A percentile compares a stretch with the other conserved stretches of the same genome.
Conservation (phyloP, 53 echinoderm and acorn worm genomes). For the Holothuria scabra region DNA sequence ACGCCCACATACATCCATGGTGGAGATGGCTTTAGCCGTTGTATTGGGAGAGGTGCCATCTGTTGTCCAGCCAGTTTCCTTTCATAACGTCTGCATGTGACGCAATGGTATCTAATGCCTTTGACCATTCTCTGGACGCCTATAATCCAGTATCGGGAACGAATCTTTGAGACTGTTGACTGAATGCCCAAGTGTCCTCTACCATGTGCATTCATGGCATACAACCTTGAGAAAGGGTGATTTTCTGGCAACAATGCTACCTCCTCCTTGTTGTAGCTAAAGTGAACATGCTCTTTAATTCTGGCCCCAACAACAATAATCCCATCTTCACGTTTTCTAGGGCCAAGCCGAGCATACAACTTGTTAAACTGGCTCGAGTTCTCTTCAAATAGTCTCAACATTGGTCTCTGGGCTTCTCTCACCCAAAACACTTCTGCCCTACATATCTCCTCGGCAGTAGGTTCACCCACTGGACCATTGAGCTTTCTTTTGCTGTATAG, state of each 20-base stretch:
- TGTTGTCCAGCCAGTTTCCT: background rate
- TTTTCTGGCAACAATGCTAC: slow-evolving; percentile 50
- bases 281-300: slow-evolving; percentile 44
- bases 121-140: slow-evolving; percentile 18
- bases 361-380: slow-evolving; percentile 16
- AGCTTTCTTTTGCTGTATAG: too few species aligned
- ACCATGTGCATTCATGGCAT: slow-evolving; percentile 15
- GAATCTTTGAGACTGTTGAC: slow-evolving; percentile 52
- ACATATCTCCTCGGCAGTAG: too few species aligned
- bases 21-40: slow-evolving; percentile 58
- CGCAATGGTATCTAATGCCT: slow-evolving; percentile 3
- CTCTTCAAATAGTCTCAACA: slow-evolving; percentile 30
- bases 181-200: slow-evolving; percentile 44
- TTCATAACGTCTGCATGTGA: slow-evolving; percentile 14
- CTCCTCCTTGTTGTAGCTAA: slow-evolving; percentile 43
- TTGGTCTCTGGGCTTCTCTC: slow-evolving; percentile 22
- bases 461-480: too few species aligned
- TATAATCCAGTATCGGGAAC: slow-evolving; percentile 41
- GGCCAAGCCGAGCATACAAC: slow-evolving; percentile 15
- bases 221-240: slow-evolving; percentile 52
- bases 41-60: background rate
- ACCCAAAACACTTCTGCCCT: background rate
- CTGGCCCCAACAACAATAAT: slow-evolving; percentile 53
- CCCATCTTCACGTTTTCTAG: slow-evolving; percentile 48
- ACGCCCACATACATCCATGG: slow-evolving; percentile 60